phyloP scores from a whole-genome alignment of 1,140 invertebrate genomes.

The Pentalonia nigronervosa region DNA sequence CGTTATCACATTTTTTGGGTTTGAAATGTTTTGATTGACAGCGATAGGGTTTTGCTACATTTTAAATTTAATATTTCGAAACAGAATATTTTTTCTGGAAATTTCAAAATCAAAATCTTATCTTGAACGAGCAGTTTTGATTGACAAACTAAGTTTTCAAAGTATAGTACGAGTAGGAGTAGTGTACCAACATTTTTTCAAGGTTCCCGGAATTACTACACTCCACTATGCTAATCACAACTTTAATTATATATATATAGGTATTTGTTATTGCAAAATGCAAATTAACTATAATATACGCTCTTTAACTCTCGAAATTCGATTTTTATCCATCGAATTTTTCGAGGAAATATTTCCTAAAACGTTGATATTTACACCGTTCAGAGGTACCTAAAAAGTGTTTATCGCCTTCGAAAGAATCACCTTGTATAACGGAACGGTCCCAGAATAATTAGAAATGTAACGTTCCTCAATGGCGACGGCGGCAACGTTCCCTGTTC shows the following conservation, averaged over 20 bases:
- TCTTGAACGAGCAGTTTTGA: background rate
- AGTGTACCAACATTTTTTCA: background rate
- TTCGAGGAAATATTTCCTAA: background rate
- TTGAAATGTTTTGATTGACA: background rate
- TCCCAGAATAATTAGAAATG: slow-evolving; percentile 47
- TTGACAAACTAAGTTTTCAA: background rate
- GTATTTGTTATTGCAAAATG: background rate
- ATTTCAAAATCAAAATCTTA: background rate
- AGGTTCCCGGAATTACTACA: background rate
- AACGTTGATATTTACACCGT: background rate
- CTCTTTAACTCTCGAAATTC: rapidly evolving
- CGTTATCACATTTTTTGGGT: background rate
- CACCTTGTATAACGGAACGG: background rate
- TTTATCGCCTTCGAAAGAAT: background rate
- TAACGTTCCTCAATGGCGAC: slow-evolving; percentile 15
- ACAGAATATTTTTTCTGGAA: background rate
- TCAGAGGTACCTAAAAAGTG: background rate
- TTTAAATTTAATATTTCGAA: background rate
- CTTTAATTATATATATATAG: background rate
- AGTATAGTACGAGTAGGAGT: background rate
- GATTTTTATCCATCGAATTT: background rate
- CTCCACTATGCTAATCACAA: background rate
- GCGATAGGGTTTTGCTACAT: background rate
- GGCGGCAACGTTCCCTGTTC: background rate
- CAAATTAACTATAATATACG: background rate